Evolutionary conservation across 2,113 vertebrate genomes (phyloP).

Genomic region (Mesembrinibis cayennensis): DNA sequence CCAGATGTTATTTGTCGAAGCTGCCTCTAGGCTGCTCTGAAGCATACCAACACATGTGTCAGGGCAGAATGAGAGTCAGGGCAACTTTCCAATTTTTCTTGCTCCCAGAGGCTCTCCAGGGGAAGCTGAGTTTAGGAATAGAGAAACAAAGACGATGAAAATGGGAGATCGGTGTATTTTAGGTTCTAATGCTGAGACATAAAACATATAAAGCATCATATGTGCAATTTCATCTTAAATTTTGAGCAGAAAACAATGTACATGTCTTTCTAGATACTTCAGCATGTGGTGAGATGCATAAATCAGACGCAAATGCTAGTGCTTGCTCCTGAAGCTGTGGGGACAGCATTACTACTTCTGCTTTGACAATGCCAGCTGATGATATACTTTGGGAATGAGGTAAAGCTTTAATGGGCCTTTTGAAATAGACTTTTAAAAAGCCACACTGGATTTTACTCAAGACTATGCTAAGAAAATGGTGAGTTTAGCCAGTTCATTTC

Average conservation of each 20-base stretch:
- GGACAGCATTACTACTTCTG: background rate
- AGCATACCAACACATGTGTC: slow-evolving; percentile 43
- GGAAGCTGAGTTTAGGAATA: background rate
- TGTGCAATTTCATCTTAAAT: background rate
- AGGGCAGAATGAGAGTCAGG: slow-evolving; percentile 48
- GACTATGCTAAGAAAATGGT: background rate
- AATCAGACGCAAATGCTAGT: background rate
- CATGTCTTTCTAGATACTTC: background rate
- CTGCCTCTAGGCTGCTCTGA: slow-evolving; percentile 57
- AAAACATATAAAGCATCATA: background rate
- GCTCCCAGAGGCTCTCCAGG: slow-evolving; percentile 41
- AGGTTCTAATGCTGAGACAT: background rate
- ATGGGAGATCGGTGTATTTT: background rate
- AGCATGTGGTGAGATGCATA: background rate
- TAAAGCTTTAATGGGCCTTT: background rate
- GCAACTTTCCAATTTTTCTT: slow-evolving; percentile 53
- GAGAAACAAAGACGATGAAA: slow-evolving; percentile 17
- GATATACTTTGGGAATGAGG: background rate
- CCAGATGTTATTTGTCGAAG: slow-evolving; percentile 59
- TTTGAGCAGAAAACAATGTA: background rate
- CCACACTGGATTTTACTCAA: background rate
- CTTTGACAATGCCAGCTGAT: background rate
- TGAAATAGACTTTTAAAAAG: background rate
- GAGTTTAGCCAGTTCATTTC: background rate
- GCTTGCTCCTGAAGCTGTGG: background rate